phyloP scores from a whole-genome alignment of 2,797 vertebrate genomes.

The Sternotherus odoratus region DNA sequence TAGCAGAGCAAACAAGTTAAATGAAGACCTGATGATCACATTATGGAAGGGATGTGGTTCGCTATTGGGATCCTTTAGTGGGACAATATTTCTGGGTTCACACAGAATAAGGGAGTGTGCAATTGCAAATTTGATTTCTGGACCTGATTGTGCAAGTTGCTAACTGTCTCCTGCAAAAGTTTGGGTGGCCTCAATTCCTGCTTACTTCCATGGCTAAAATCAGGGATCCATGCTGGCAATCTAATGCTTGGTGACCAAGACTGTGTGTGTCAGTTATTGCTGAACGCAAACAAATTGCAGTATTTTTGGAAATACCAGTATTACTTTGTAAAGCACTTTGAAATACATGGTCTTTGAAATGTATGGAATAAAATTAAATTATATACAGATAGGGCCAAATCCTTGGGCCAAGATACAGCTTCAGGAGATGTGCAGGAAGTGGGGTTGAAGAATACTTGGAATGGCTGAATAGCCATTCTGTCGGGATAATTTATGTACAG shows the following conservation, averaged over 20 bases:
- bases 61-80: background rate
- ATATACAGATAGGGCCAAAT: background rate
- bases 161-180: accelerated
- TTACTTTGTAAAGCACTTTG: background rate
- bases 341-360: background rate
- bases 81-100: background rate
- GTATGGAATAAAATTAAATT: background rate
- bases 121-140: background rate
- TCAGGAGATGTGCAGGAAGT: background rate
- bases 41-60: background rate
- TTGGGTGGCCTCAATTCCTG: background rate
- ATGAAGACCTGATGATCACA: background rate
- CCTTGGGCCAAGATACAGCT: background rate
- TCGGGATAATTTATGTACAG: background rate
- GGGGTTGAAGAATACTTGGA: background rate
- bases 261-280: accelerated
- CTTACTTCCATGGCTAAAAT: background rate
- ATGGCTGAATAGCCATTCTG: background rate
- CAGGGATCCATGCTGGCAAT: background rate
- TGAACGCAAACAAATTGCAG: background rate
- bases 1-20: background rate
- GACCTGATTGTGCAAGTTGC: background rate
- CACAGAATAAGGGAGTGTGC: background rate
- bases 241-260: background rate
- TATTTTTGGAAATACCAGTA: background rate